These are phyloP conservation scores for Drosophila dives DNA, from an alignment of 2,888 invertebrate species.

Conservation along the genomic window DNA sequence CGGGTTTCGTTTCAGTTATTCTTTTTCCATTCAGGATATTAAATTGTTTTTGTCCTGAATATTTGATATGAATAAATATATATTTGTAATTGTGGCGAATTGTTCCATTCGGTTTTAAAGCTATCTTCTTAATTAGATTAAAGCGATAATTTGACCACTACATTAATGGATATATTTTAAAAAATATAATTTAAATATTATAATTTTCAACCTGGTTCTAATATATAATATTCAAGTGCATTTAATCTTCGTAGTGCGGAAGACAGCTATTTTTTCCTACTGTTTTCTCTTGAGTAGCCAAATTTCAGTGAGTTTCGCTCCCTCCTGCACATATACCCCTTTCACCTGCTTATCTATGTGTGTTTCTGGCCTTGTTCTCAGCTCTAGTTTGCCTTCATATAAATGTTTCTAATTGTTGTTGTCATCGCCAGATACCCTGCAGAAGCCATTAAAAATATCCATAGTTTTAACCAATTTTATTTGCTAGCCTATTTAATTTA, in stretches of 20 bases:
- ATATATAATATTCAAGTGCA: not conserved
- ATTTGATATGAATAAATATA: not conserved
- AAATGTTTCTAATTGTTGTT: slow-evolving; percentile 28
- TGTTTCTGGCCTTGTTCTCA: not conserved
- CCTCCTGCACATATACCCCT: slow-evolving; percentile 2
- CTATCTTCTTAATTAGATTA: not conserved
- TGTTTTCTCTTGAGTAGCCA: slow-evolving; percentile 37
- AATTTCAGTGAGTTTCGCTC: slow-evolving; percentile 41
- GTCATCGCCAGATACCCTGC: slow-evolving; percentile 30
- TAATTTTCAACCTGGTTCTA: not conserved
- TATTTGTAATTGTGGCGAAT: not conserved
- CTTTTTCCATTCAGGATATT: slow-evolving; percentile 1
- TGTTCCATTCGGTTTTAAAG: not conserved
- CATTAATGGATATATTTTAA: not conserved
- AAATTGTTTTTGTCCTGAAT: not conserved
- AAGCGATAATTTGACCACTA: not conserved
- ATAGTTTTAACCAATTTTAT: not conserved
- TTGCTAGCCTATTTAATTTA: not conserved
- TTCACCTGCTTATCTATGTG: not conserved
- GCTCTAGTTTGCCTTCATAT: slow-evolving; percentile 13
- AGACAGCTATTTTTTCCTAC: not conserved
- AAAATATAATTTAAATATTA: not conserved
- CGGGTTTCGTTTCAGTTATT: slow-evolving; percentile 30
- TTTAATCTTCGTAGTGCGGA: not conserved
- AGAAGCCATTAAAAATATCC: not conserved